Conservation (phyloP, 2,888 invertebrate genomes). For the Cheilosia vernalis region DNA sequence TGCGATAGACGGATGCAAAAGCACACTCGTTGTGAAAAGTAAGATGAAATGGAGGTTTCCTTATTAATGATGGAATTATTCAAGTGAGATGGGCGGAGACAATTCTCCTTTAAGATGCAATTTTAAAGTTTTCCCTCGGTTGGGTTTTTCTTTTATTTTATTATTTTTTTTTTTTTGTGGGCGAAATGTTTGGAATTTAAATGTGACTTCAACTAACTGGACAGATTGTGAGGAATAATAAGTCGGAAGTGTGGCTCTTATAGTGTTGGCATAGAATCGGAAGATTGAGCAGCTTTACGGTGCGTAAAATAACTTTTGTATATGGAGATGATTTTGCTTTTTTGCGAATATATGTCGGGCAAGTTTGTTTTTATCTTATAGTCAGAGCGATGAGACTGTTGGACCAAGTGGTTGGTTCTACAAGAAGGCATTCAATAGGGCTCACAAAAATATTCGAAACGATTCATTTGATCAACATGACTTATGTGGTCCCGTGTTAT, state of each 20-base stretch:
- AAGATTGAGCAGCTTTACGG: neutral
- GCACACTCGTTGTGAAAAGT: slow-evolving; percentile 20
- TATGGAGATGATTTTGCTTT: neutral
- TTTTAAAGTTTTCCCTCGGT: slow-evolving; percentile 38
- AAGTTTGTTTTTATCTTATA: too few species aligned
- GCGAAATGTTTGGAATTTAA: slow-evolving; percentile 10
- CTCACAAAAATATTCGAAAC: too few species aligned
- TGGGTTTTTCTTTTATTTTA: neutral
- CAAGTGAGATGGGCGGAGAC: slow-evolving; percentile 49
- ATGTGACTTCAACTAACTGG: slow-evolving; percentile 31
- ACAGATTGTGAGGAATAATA: slow-evolving; percentile 16
- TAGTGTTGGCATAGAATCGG: neutral
- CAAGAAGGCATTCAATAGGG: too few species aligned
- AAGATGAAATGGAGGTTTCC: slow-evolving; percentile 65
- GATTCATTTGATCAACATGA: too few species aligned
- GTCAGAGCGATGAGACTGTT: too few species aligned
- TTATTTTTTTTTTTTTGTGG: neutral
- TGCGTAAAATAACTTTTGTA: neutral
- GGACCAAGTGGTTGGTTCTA: too few species aligned
- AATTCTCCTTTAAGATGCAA: slow-evolving; percentile 46
- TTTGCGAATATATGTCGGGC: too few species aligned
- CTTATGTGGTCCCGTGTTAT: too few species aligned
- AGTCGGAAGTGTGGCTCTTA: neutral
- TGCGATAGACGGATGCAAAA: slow-evolving; percentile 24
- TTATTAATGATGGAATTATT: slow-evolving; percentile 73